phyloP scores from a whole-genome alignment of 2,113 vertebrate genomes.

The Nesogale talazaci region DNA sequence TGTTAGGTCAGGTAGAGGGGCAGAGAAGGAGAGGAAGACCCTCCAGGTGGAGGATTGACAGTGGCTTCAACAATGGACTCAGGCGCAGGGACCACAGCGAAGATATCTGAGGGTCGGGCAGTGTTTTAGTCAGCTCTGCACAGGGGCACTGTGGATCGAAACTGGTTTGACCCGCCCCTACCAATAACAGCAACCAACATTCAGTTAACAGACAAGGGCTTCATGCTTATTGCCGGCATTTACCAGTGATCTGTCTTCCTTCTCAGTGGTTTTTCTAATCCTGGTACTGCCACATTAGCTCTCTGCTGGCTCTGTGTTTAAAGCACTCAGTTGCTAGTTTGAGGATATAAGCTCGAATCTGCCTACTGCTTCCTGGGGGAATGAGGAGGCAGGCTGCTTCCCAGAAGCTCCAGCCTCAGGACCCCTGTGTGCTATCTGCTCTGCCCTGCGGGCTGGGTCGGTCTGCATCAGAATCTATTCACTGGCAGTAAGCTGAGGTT shows the following conservation, averaged over 20 bases:
- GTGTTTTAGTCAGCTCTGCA: no score
- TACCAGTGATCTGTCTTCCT: not conserved
- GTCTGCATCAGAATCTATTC: not conserved
- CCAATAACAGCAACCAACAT: no score
- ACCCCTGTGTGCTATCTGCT: not conserved
- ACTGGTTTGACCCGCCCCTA: no score
- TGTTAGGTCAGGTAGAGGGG: no score
- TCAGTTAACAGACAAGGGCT: no score
- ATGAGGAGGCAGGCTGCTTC: not conserved
- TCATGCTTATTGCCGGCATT: not conserved
- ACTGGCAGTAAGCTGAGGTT: not conserved
- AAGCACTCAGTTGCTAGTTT: not conserved
- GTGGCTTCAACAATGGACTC: no score
- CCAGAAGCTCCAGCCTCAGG: not conserved
- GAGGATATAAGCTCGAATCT: not conserved
- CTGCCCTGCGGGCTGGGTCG: not conserved
- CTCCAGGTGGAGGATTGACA: no score
- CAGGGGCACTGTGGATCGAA: no score
- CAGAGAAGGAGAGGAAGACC: no score
- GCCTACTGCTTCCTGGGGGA: not conserved
- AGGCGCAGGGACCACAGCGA: no score
- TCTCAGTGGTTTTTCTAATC: not conserved
- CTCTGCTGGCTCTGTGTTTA: not conserved
- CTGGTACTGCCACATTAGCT: no score
- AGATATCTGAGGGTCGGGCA: no score